These are phyloP conservation scores for Triplophysa bombifrons DNA, from an alignment of 2,797 vertebrate genomes.

Conservation along the genomic window DNA sequence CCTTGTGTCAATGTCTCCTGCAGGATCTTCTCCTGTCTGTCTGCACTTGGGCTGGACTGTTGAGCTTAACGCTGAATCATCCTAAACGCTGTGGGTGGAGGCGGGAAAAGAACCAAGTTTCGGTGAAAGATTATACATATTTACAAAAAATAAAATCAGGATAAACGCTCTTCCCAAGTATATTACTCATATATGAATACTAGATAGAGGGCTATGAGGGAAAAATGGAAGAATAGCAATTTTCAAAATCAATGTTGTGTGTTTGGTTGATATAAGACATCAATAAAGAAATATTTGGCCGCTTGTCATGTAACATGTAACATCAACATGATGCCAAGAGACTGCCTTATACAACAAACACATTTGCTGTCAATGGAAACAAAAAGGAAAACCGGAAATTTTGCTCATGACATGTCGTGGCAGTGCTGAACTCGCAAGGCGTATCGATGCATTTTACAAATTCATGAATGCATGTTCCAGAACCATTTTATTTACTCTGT, in stretches of 20 bases:
- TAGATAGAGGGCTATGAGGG: not conserved
- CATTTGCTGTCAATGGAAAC: not conserved
- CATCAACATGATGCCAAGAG: not conserved
- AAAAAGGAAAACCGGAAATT: conserved; percentile 2
- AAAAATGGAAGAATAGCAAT: not conserved
- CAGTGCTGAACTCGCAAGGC: not conserved
- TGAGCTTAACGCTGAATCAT: conserved; percentile 26
- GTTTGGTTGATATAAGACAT: not conserved
- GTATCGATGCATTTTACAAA: not conserved
- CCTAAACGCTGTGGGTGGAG: conserved; percentile 31
- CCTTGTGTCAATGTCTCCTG: not conserved
- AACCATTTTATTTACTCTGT: not conserved
- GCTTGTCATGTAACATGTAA: not conserved
- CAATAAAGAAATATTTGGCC: not conserved
- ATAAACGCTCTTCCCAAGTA: conserved; percentile 15
- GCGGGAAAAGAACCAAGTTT: conserved; percentile 36
- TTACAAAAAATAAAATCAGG: conserved; percentile 7
- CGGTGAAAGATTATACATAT: conserved; percentile 36
- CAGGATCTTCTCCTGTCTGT: conserved; percentile 28
- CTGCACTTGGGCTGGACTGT: conserved; percentile 13
- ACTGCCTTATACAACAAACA: not conserved
- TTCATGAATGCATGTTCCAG: not conserved
- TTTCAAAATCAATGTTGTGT: not conserved
- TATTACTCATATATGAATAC: conserved; percentile 1
- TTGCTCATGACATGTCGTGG: not conserved